phyloP scores from a whole-genome alignment of 1,140 invertebrate species.

The Platyura marginata region DNA sequence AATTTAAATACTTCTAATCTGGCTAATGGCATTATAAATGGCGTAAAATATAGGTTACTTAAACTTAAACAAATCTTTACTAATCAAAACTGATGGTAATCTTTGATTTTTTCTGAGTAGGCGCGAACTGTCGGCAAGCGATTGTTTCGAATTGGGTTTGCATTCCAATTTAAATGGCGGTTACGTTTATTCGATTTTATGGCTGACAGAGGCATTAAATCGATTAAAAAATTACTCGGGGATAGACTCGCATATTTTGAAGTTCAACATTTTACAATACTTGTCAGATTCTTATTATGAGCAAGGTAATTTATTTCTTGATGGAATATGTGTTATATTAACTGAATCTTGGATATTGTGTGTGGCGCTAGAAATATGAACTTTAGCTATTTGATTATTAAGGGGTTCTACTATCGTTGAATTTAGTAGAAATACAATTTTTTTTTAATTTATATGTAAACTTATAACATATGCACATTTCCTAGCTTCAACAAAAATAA shows the following conservation, averaged over 20 bases:
- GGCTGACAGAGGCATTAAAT: conserved; percentile 85
- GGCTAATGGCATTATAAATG: conserved; percentile 74
- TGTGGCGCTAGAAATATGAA: too few species aligned
- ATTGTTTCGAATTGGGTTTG: conserved; percentile 91
- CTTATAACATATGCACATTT: too few species aligned
- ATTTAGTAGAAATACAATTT: too few species aligned
- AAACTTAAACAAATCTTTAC: conserved; percentile 1
- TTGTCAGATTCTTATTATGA: conserved; percentile 88
- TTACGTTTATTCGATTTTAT: conserved; percentile 82
- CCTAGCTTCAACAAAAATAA: too few species aligned
- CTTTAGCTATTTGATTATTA: too few species aligned
- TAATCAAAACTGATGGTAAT: conserved; percentile 1
- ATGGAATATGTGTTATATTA: too few species aligned
- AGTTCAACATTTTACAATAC: conserved; percentile 85
- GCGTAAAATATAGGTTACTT: conserved; percentile 60
- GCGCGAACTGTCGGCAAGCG: conserved; percentile 53
- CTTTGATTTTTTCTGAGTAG: conserved; percentile 14
- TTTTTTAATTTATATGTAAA: too few species aligned
- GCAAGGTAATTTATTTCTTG: conserved; percentile 59
- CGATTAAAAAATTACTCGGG: conserved; percentile 40
- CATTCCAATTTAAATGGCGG: conserved; percentile 89
- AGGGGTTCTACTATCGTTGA: too few species aligned
- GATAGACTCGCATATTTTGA: conserved; percentile 35
- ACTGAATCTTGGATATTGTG: too few species aligned
- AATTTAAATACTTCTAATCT: conserved; percentile 76